A percentile compares a stretch with the other conserved stretches of the same genome.
Conservation (phyloP, 2,888 invertebrate genomes). For the Parnassius glacialis region DNA sequence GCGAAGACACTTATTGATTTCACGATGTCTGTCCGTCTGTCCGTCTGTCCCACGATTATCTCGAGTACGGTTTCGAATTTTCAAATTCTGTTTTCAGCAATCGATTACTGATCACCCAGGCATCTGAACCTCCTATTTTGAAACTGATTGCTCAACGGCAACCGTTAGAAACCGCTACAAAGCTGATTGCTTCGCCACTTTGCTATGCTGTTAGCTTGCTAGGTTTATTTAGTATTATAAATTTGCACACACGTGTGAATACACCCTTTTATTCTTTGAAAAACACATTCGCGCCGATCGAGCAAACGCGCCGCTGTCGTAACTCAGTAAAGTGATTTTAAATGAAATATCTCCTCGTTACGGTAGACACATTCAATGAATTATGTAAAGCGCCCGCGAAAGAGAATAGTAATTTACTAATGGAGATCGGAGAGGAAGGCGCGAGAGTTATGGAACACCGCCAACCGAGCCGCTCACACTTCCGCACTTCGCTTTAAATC, state of each 20-base stretch:
- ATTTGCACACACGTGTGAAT: background rate
- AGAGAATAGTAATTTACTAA: conserved; percentile 9
- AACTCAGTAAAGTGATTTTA: conserved; percentile 15
- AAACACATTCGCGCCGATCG: conserved; percentile 4
- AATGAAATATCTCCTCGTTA: conserved; percentile 11
- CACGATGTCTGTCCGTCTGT: no score
- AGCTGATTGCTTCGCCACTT: no score
- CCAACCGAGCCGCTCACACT: background rate
- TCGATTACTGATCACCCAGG: no score
- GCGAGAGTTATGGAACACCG: background rate
- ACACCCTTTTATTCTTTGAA: background rate
- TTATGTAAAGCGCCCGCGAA: conserved; percentile 12
- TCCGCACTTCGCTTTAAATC: background rate
- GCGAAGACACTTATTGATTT: no score
- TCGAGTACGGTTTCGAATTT: no score
- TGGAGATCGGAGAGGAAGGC: background rate
- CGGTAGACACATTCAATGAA: conserved; percentile 12
- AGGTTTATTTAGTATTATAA: background rate
- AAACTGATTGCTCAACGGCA: no score
- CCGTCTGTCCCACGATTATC: no score
- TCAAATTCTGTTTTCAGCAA: no score
- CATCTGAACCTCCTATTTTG: no score
- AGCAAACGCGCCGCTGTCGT: conserved; percentile 4
- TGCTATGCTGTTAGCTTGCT: no score
- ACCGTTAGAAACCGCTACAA: no score